These are phyloP conservation scores for Anguilla pacifica DNA, from an alignment of 2,797 vertebrate species.

Conservation along the genomic window DNA sequence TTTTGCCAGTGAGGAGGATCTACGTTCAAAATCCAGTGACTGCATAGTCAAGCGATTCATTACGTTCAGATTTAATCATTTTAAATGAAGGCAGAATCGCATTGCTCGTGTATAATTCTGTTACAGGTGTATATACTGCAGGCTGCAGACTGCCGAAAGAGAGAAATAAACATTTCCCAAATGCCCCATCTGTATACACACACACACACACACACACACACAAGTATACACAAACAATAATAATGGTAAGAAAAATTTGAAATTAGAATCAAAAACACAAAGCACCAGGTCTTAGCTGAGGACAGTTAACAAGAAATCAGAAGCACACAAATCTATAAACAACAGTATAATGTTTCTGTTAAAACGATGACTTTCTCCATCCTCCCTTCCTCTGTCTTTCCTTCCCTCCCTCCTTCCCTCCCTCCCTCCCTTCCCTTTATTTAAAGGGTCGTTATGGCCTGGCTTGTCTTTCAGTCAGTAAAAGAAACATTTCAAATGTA, in stretches of 20 bases:
- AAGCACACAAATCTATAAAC: neutral
- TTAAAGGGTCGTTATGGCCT: neutral
- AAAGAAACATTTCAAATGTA: constrained; percentile 9
- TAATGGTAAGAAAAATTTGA: no score
- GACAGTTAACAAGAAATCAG: neutral
- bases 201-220: no score
- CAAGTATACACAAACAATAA: no score
- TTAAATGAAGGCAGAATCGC: neutral
- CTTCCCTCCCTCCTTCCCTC: neutral
- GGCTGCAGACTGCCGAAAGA: neutral
- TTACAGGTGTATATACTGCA: neutral
- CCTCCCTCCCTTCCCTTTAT: neutral
- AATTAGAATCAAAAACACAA: no score
- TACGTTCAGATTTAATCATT: neutral
- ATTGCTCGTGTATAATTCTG: neutral
- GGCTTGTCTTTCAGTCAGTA: neutral
- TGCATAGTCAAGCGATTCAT: neutral
- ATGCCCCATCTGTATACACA: no score
- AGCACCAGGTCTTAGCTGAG: no score
- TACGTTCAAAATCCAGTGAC: neutral
- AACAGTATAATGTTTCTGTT: no score
- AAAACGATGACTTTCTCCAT: neutral
- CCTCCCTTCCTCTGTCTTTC: neutral
- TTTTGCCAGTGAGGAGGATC: neutral
- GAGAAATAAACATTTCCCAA: no score